Percentiles rank a stretch among this genome's conserved stretches.
phyloP scores from a whole-genome alignment of 2,888 invertebrate genomes.

The Netelia melanura region DNA sequence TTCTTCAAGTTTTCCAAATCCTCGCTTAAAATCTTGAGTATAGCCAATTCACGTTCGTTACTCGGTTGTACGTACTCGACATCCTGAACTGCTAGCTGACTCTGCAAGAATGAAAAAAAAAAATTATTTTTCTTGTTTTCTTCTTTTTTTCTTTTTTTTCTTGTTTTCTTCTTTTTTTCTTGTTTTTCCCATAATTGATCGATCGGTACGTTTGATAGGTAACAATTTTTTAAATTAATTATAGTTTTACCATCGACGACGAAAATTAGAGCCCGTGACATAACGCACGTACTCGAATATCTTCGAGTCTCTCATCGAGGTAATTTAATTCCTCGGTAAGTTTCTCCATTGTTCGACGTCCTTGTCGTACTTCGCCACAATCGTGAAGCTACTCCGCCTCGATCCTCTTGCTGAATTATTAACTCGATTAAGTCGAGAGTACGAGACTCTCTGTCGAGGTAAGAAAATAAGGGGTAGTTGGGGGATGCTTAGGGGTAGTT shows the following conservation, averaged over 20 bases:
- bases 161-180: constrained; percentile 15
- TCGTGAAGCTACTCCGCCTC: constrained; percentile 70
- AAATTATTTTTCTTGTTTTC: too few species aligned
- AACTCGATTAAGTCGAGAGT: constrained; percentile 21
- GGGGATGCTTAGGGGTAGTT: background rate
- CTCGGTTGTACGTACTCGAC: constrained; percentile 73
- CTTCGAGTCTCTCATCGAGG: constrained; percentile 66
- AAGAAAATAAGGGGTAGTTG: background rate
- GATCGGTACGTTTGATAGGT: too few species aligned
- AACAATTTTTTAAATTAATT: too few species aligned
- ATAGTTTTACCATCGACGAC: too few species aligned
- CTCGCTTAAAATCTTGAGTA: constrained; percentile 72
- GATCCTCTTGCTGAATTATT: constrained; percentile 68
- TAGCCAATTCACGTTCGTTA: constrained; percentile 74
- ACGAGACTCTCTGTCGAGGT: background rate
- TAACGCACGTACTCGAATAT: constrained; percentile 71
- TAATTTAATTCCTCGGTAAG: constrained; percentile 68
- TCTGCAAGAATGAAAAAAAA: too few species aligned
- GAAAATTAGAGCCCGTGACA: background rate
- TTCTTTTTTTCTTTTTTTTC: too few species aligned
- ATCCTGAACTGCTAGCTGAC: constrained; percentile 70
- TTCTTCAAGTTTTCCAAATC: constrained; percentile 75
- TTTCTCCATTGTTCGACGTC: constrained; percentile 71
- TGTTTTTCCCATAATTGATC: constrained; percentile 64
- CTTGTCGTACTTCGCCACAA: constrained; percentile 74